Evolutionary conservation across 2,888 invertebrate species (phyloP), one percentile per base, ranked within the genome.

Genomic region (Parapristionchus giblindavisi): DNA sequence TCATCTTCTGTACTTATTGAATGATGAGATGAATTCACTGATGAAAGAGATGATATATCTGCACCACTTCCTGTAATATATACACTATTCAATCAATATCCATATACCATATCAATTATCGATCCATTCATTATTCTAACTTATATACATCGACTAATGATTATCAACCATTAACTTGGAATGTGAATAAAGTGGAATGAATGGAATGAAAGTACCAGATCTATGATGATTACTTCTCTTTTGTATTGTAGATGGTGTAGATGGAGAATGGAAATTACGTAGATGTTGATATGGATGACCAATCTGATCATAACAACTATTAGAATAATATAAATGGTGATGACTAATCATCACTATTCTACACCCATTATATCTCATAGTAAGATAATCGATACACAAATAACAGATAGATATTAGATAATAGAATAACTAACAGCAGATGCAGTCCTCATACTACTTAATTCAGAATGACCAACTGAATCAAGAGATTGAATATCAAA

Each of bases 191-290:
- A 61, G 38, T 17, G 27, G 3, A 36, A 61, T 21, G 4, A 24
- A 63, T 3, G 34, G 21, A 63, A 40, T 48, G n/a, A 48, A 21
- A 8, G 34, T 40, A 66, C 66, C 66, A n/a, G 66, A 66, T 66
- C 66, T 29, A 4, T 34, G 32, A 51, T 66, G 48, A 2, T 21
- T 32, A 51, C 36, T 51, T n/a, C 48, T 1, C 48, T n/a, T 51
- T 32, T 48, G 40, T 14, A 48, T 43, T 34, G 34, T 52, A 14
- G 40, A 27, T 27, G 70, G 24, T 17, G 70, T 54, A 0, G 27
- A 24, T 14, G 70, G 70, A 54, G 54, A 54, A 34, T 52, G 54
- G 54, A 70, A 70, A 43, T 70, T 70, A n/a, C 70, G 52, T 6
- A 70, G 32, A 43, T 70, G 70, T 27, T 54, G 70, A 27, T 70